A percentile compares a stretch with the other conserved stretches of the same genome.
Conservation (phyloP, 1,140 invertebrate species). For the Formica selysi region DNA sequence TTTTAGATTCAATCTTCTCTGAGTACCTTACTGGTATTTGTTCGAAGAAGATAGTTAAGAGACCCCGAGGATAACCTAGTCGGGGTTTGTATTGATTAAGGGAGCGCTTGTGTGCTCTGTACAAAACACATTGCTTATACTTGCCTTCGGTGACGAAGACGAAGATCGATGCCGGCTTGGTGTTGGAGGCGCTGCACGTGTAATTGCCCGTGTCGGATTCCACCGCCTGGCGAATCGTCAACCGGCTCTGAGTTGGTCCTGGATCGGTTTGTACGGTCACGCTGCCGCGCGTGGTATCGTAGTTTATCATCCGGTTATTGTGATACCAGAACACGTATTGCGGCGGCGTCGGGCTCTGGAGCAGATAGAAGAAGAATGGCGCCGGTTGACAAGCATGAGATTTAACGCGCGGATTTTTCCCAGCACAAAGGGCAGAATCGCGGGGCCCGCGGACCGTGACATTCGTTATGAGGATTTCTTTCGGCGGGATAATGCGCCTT, state of each 20-base stretch:
- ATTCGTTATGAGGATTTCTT: conserved; percentile 53
- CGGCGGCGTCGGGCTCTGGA: conserved; percentile 94
- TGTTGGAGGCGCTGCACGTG: conserved; percentile 95
- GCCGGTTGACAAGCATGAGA: conserved; percentile 49
- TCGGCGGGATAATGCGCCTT: conserved; percentile 24
- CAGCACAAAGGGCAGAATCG: conserved; percentile 34
- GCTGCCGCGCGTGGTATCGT: conserved; percentile 93
- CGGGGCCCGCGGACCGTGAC: conserved; percentile 16
- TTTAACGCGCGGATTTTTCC: conserved; percentile 50
- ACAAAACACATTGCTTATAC: conserved; percentile 62
- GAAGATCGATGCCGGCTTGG: conserved; percentile 94
- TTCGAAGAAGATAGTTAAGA: conserved; percentile 19
- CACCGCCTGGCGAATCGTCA: conserved; percentile 93
- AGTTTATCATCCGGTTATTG: conserved; percentile 97
- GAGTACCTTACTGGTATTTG: conserved; percentile 12
- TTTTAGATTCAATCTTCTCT: background rate
- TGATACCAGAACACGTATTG: conserved; percentile 97
- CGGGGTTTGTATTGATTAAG: conserved; percentile 28
- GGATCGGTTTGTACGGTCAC: conserved; percentile 95
- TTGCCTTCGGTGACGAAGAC: conserved; percentile 96
- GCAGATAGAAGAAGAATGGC: conserved; percentile 75
- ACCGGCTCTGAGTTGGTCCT: conserved; percentile 93
- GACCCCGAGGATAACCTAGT: background rate
- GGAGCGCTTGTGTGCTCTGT: background rate
- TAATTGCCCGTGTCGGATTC: conserved; percentile 96